Conservation (phyloP, 2,113 vertebrate species). For the Oncorhynchus mykiss region DNA sequence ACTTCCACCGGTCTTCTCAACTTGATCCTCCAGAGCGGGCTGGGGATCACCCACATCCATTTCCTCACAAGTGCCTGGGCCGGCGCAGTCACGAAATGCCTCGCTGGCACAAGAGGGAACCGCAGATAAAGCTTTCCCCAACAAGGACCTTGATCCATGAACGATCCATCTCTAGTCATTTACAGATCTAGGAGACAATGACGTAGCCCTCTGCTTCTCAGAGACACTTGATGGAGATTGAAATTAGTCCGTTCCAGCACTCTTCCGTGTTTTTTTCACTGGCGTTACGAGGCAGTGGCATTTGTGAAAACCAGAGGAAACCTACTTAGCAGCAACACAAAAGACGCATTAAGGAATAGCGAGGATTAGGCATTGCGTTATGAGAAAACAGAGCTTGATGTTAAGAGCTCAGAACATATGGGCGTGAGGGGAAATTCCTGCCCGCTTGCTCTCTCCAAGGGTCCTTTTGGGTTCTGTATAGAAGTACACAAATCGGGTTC, state of each 20-base stretch:
- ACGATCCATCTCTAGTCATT: not conserved
- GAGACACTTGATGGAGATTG: not conserved
- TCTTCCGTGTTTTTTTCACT: not conserved
- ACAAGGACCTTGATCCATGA: not conserved
- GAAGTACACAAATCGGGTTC: too few relatives aligned
- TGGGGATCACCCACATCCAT: not conserved
- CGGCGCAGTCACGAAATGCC: not conserved
- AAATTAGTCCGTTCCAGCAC: not conserved
- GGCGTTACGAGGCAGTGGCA: not conserved
- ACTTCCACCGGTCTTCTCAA: conserved; percentile 52
- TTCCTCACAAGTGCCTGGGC: not conserved
- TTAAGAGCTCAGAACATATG: conserved; percentile 39
- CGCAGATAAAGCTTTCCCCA: not conserved
- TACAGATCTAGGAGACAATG: not conserved
- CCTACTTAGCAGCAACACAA: conserved; percentile 25
- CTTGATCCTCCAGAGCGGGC: conserved; percentile 41
- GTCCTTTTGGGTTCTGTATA: not conserved
- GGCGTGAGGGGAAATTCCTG: conserved; percentile 53
- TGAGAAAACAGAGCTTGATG: conserved; percentile 28
- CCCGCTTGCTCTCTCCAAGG: conserved; percentile 33
- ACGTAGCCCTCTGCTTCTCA: not conserved
- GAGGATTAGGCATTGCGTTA: conserved; percentile 43
- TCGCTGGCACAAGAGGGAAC: not conserved
- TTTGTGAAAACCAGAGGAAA: conserved; percentile 15
- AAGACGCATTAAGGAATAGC: conserved; percentile 8